Percentiles rank a stretch among this genome's conserved stretches.
Conservation (phyloP, 2,888 invertebrate genomes). For the Oscheius myriophilus region DNA sequence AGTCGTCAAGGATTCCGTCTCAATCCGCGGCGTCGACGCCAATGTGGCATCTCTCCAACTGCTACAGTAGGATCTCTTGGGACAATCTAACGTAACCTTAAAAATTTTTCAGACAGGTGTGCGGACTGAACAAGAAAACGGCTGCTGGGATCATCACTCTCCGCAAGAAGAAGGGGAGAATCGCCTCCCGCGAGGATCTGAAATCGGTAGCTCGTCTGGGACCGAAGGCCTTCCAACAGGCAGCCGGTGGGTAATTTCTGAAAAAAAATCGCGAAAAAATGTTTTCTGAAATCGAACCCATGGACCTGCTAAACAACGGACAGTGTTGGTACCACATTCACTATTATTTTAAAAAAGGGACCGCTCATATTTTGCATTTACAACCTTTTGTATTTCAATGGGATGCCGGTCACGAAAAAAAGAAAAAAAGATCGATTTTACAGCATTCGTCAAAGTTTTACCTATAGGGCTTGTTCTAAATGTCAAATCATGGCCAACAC, state of each 20-base stretch:
- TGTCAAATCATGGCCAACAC: too few relatives aligned
- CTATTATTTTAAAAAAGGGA: too few relatives aligned
- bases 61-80: conserved; percentile 77
- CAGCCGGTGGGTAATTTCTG: conserved; percentile 30
- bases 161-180: conserved; percentile 80
- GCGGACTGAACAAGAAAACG: conserved; percentile 82
- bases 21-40: conserved; percentile 90
- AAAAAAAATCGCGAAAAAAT: neutral
- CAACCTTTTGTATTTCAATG: too few relatives aligned
- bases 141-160: conserved; percentile 84
- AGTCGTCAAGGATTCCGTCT: conserved; percentile 88
- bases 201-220: conserved; percentile 84
- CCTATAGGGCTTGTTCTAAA: too few relatives aligned
- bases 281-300: too few relatives aligned
- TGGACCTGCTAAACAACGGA: too few relatives aligned
- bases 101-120: conserved; percentile 81
- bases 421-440: too few relatives aligned
- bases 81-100: neutral
- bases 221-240: conserved; percentile 83
- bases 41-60: conserved; percentile 86
- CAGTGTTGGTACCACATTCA: too few relatives aligned
- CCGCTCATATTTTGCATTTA: too few relatives aligned
- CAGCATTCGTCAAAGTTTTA: too few relatives aligned
- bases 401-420: too few relatives aligned
- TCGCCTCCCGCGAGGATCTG: conserved; percentile 81